Conservation (phyloP, 2,888 invertebrate species). For the Spodoptera littoralis region DNA sequence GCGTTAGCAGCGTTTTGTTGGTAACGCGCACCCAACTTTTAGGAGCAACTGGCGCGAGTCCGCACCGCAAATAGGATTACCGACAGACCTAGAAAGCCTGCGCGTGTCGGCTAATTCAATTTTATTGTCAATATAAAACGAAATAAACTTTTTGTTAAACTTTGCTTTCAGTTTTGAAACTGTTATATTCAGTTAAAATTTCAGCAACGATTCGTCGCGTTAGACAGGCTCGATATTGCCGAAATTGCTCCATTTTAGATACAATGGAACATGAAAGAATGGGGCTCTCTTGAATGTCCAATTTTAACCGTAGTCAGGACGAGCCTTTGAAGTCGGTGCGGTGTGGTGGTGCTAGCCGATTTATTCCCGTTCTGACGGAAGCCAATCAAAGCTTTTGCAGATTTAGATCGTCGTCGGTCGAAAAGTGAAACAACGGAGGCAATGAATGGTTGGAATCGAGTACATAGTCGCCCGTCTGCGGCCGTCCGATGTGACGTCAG, state of each 20-base stretch:
- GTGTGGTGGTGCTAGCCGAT: slow-evolving; percentile 68
- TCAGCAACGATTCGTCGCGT: slow-evolving; percentile 35
- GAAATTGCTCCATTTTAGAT: slow-evolving; percentile 48
- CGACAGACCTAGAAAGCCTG: slow-evolving; percentile 76
- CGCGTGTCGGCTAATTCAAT: slow-evolving; percentile 78
- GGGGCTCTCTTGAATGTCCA: slow-evolving; percentile 65
- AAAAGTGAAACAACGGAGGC: slow-evolving; percentile 74
- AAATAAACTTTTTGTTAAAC: slow-evolving; percentile 59
- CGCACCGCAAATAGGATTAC: slow-evolving; percentile 84
- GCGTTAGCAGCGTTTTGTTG: slow-evolving; percentile 72
- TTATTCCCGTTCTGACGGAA: slow-evolving; percentile 71
- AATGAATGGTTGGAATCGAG: slow-evolving; percentile 64
- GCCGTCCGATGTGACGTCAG: slow-evolving; percentile 32
- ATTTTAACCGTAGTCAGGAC: slow-evolving; percentile 68
- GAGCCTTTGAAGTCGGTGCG: slow-evolving; percentile 69
- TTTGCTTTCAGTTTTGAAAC: slow-evolving; percentile 54
- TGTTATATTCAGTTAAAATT: slow-evolving; percentile 54
- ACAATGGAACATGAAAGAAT: slow-evolving; percentile 53
- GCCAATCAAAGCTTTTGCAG: slow-evolving; percentile 82
- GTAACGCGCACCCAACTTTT: slow-evolving; percentile 75
- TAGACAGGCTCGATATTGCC: slow-evolving; percentile 32
- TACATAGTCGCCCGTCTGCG: slow-evolving; percentile 37
- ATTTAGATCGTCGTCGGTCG: slow-evolving; percentile 72
- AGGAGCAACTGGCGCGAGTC: slow-evolving; percentile 74
- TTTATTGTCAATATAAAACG: slow-evolving; percentile 75